phyloP scores from a whole-genome alignment of 2,888 invertebrate species.

The Thereva nobilitata region DNA sequence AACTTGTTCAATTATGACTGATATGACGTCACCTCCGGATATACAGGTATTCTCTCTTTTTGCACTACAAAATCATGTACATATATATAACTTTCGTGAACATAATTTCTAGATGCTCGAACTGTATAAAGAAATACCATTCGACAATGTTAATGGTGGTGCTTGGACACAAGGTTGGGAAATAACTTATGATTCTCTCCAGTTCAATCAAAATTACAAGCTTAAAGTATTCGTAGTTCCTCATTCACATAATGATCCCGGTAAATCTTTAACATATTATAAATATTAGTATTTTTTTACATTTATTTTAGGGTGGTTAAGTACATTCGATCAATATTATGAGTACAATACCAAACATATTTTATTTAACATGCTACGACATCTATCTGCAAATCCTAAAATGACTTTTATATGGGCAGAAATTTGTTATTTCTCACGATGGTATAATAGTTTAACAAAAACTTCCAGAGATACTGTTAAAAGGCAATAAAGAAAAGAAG shows the following conservation, averaged over 20 bases:
- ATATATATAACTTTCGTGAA: no score
- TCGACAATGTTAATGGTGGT: conserved; percentile 95
- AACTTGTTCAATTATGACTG: conserved; percentile 63
- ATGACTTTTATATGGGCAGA: conserved; percentile 98
- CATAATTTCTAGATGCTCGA: conserved; percentile 75
- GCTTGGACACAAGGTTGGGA: conserved; percentile 98
- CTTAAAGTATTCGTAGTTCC: conserved; percentile 94
- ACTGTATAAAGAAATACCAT: conserved; percentile 81
- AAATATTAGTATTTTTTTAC: no score
- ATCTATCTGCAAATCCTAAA: conserved; percentile 68
- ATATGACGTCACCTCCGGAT: conserved; percentile 66
- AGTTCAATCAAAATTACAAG: conserved; percentile 77
- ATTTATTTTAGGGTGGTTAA: conserved; percentile 78
- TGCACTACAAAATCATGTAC: no score
- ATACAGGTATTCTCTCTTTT: conserved; percentile 62
- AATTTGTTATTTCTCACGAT: conserved; percentile 88
- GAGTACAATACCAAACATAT: conserved; percentile 85
- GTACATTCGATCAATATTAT: conserved; percentile 95
- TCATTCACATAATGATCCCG: conserved; percentile 98
- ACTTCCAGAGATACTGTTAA: conserved; percentile 58
- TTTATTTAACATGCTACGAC: conserved; percentile 85
- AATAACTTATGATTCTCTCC: conserved; percentile 75
- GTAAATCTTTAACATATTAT: conserved; percentile 55
- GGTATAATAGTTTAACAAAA: conserved; percentile 81
- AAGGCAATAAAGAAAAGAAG: conserved; percentile 23